Conservation (phyloP, 2,113 vertebrate species). For the Turnix velox region DNA sequence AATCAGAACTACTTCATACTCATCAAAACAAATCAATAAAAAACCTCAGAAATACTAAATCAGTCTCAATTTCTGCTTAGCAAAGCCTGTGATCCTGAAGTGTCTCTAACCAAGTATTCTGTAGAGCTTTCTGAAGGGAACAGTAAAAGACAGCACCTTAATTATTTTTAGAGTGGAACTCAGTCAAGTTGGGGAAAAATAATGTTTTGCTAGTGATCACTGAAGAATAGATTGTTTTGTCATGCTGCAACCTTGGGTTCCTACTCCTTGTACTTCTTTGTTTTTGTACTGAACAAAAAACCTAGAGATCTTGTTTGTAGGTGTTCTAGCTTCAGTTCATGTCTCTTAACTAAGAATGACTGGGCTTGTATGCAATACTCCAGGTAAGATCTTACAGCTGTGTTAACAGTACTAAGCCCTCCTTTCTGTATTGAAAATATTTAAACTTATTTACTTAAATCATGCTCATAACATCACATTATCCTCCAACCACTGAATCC, state of each 20-base stretch:
- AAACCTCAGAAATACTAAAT: not conserved
- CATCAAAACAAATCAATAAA: not conserved
- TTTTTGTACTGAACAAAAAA: not conserved
- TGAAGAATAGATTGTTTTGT: not conserved
- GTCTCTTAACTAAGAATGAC: not conserved
- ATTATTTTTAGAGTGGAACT: slow-evolving; percentile 31
- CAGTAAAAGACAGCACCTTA: not conserved
- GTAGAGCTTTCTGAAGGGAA: not conserved
- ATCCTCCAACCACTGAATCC: not conserved
- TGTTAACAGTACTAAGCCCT: not conserved
- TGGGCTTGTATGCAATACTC: not conserved
- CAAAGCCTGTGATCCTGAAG: not conserved
- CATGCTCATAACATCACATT: not conserved
- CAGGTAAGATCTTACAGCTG: not conserved
- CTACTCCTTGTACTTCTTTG: not conserved
- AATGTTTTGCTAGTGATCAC: not conserved
- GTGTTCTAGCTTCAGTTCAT: not conserved
- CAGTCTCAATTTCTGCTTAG: not conserved
- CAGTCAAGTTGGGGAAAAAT: not conserved
- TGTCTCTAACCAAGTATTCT: not conserved
- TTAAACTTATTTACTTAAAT: not conserved
- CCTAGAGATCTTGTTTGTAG: not conserved
- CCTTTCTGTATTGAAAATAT: not conserved
- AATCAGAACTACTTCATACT: not conserved
- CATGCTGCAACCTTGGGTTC: not conserved